Percentiles rank a stretch among this genome's conserved stretches.
These are phyloP conservation scores for Cricetomys ansorgei DNA, from an alignment of 2,113 vertebrate species.

Conservation along the genomic window DNA sequence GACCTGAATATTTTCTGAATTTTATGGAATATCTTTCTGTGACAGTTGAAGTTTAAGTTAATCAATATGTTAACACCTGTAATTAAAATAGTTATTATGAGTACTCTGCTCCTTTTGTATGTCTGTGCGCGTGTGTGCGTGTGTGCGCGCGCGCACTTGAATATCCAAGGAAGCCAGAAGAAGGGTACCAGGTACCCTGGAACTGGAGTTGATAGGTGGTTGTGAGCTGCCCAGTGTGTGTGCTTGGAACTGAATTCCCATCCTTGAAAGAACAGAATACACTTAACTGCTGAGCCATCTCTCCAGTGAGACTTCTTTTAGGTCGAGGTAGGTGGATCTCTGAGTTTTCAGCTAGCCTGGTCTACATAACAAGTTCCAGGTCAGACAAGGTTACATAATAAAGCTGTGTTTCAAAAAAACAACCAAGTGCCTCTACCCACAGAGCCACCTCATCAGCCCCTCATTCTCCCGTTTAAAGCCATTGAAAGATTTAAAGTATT, in stretches of 20 bases:
- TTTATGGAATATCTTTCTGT: not conserved
- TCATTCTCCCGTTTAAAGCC: not conserved
- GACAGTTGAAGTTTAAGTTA: conserved; percentile 43
- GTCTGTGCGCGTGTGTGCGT: fast-evolving
- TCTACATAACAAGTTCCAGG: not conserved
- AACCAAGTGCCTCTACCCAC: not conserved
- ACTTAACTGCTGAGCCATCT: not conserved
- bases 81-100: conserved; percentile 72
- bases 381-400: not conserved
- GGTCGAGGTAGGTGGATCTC: not conserved
- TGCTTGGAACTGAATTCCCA: not conserved
- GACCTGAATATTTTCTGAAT: conserved; percentile 44
- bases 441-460: not conserved
- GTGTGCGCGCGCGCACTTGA: not conserved
- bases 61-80: conserved; percentile 44
- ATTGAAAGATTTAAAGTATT: not conserved
- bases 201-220: not conserved
- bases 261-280: not conserved
- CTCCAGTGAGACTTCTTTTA: not conserved
- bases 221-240: not conserved
- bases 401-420: not conserved
- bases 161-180: not conserved
- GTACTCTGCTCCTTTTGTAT: not conserved
- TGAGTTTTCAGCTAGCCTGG: not conserved
- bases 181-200: not conserved